Percentiles rank a stretch among this genome's conserved stretches.
Conservation (phyloP, 1,140 invertebrate species). For the Phthorimaea operculella region DNA sequence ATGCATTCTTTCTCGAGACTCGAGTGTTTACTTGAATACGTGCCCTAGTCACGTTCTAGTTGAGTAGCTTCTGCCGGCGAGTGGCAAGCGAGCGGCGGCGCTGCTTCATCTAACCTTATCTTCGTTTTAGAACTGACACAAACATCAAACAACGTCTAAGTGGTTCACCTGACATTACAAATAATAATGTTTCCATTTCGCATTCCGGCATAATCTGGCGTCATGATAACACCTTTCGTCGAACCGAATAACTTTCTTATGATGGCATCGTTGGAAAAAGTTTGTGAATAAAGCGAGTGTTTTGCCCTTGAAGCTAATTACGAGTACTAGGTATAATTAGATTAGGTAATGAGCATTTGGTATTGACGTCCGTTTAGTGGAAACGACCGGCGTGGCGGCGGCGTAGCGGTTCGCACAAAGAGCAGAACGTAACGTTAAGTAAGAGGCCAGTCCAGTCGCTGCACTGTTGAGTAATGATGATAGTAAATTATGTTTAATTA, state of each 20-base stretch:
- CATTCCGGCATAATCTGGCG: constrained; percentile 56
- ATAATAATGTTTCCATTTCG: constrained; percentile 52
- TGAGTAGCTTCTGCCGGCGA: constrained; percentile 12
- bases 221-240: constrained; percentile 38
- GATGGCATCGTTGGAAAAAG: constrained; percentile 23
- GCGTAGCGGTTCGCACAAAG: neutral
- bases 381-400: neutral
- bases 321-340: neutral
- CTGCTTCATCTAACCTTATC: constrained; percentile 37
- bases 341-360: constrained; percentile 4
- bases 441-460: constrained; percentile 14
- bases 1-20: constrained; percentile 13
- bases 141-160: constrained; percentile 32
- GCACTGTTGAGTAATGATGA: constrained; percentile 23
- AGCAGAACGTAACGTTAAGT: constrained; percentile 16
- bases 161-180: constrained; percentile 58
- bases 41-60: constrained; percentile 45
- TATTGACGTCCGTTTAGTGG: constrained; percentile 3
- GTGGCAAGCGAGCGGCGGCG: constrained; percentile 15
- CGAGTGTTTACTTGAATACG: constrained; percentile 35
- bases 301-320: constrained; percentile 1
- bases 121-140: constrained; percentile 31
- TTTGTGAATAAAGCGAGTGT: neutral
- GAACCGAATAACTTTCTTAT: constrained; percentile 42
- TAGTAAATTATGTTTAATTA: constrained; percentile 24